Percentiles rank a stretch among this genome's conserved stretches.
These are phyloP conservation scores for Odobenus rosmarus DNA, from an alignment of 2,113 vertebrate species.

Conservation along the genomic window DNA sequence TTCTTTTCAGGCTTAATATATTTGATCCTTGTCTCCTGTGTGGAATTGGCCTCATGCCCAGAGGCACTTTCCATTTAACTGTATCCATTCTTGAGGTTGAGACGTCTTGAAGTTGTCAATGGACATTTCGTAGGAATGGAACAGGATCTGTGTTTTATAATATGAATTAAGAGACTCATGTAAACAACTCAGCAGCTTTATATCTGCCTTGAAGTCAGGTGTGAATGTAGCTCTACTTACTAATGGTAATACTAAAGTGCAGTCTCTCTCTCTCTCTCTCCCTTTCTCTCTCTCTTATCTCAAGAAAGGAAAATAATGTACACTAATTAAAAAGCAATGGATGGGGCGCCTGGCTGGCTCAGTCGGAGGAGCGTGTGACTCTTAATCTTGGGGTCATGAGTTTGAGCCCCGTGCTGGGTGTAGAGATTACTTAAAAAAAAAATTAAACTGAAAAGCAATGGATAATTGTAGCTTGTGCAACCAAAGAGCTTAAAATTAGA, in stretches of 20 bases:
- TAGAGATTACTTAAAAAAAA: not conserved
- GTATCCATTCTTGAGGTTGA: not conserved
- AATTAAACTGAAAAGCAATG: not conserved
- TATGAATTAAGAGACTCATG: not conserved
- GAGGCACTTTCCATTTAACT: not conserved
- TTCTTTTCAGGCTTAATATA: not conserved
- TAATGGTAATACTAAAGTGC: rapidly evolving
- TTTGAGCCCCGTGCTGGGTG: not conserved
- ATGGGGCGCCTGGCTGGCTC: not conserved
- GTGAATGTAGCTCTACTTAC: not conserved
- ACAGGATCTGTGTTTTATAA: not conserved
- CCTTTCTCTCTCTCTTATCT: not conserved
- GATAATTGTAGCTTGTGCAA: not conserved
- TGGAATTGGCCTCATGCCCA: not conserved
- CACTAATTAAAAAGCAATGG: not conserved
- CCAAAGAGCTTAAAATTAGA: not conserved
- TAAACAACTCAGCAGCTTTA: not conserved
- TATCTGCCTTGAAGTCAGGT: not conserved
- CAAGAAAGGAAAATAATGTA: not conserved
- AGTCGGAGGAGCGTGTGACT: not conserved
- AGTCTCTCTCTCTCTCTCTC: not conserved
- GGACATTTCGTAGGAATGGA: not conserved
- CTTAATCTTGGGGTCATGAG: not conserved
- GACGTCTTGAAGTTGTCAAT: not conserved
- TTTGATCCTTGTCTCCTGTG: not conserved